phyloP scores from a whole-genome alignment of 2,113 vertebrate species.

The Glareola pratincola region DNA sequence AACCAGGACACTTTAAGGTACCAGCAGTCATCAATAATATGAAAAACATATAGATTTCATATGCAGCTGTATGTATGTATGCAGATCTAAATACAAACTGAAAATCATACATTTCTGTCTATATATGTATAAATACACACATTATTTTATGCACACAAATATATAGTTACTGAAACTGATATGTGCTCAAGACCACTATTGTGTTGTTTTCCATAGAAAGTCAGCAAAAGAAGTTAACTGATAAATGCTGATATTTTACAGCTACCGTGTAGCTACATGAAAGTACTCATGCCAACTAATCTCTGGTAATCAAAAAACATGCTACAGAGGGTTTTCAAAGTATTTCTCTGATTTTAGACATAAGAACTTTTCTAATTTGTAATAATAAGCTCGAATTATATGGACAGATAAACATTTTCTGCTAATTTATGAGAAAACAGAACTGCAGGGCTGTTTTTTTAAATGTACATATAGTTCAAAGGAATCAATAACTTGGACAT shows the following conservation, averaged over 20 bases:
- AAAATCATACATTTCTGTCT: neutral
- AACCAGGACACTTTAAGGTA: neutral
- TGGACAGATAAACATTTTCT: neutral
- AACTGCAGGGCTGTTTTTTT: neutral
- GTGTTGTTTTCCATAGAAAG: neutral
- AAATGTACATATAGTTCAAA: neutral
- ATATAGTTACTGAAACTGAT: neutral
- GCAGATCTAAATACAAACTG: neutral
- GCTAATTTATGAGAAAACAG: neutral
- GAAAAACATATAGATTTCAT: neutral
- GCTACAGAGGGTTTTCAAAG: neutral
- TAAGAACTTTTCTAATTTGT: neutral
- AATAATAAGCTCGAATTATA: neutral
- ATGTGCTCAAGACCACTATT: neutral
- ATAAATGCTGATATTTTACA: slow-evolving; percentile 1
- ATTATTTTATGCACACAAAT: neutral
- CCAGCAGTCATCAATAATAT: neutral
- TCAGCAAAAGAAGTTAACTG: neutral
- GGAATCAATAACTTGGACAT: neutral
- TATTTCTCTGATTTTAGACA: neutral
- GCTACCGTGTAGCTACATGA: neutral
- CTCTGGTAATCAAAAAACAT: slow-evolving; percentile 23
- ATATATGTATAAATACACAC: fast-evolving
- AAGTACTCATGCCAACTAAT: neutral
- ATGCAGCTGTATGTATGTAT: neutral